These are phyloP conservation scores for Tragulus kanchil DNA, from an alignment of 2,113 vertebrate genomes.

Conservation along the genomic window DNA sequence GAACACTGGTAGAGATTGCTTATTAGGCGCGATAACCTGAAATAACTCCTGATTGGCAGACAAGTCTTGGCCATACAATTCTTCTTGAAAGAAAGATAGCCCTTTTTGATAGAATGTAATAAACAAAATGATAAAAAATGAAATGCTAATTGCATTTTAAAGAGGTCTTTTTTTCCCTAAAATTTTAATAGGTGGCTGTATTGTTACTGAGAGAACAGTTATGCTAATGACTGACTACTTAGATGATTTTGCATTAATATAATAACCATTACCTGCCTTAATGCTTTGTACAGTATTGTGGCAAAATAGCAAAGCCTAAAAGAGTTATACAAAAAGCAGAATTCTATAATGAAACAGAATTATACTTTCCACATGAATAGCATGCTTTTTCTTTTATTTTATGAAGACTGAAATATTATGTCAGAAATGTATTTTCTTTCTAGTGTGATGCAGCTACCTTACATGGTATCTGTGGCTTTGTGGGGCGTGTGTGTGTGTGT, in stretches of 20 bases:
- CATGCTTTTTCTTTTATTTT: conserved; percentile 55
- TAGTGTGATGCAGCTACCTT: conserved; percentile 66
- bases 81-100: conserved; percentile 82
- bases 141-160: conserved; percentile 90
- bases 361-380: conserved; percentile 81
- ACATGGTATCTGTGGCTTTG: conserved; percentile 33
- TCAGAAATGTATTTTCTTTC: conserved; percentile 77
- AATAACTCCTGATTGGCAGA: conserved; percentile 83
- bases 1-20: conserved; percentile 44
- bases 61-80: conserved; percentile 71
- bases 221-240: conserved; percentile 89
- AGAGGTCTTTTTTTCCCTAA: conserved; percentile 68
- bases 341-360: conserved; percentile 85
- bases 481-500: background rate
- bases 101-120: conserved; percentile 84
- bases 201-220: conserved; percentile 88
- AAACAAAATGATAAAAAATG: conserved; percentile 88
- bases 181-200: conserved; percentile 83
- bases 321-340: conserved; percentile 85
- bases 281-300: conserved; percentile 82
- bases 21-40: conserved; percentile 73
- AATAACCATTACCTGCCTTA: conserved; percentile 89
- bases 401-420: conserved; percentile 78
- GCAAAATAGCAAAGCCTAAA: conserved; percentile 85
- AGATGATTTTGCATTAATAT: conserved; percentile 90